These are phyloP conservation scores for Acanthurus lineatus DNA, from an alignment of 2,797 vertebrate species.

Conservation along the genomic window DNA sequence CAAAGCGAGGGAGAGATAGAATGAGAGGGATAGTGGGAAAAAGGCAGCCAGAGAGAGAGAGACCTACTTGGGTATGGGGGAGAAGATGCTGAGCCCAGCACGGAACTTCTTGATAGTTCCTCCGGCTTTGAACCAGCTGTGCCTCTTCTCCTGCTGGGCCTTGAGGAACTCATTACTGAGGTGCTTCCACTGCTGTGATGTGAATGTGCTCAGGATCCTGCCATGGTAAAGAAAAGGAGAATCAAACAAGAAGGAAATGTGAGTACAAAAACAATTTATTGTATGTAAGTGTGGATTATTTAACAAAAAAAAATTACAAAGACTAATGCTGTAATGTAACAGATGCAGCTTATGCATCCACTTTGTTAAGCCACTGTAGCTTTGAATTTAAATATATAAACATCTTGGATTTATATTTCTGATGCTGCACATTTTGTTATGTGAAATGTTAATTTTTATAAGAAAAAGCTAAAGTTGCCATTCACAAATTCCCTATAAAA, in stretches of 20 bases:
- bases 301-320: background rate
- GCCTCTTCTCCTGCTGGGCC: slow-evolving; percentile 98
- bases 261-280: slow-evolving; percentile 2
- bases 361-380: background rate
- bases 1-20: background rate
- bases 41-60: background rate
- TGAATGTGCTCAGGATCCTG: slow-evolving; percentile 98
- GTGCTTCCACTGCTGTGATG: slow-evolving; percentile 99
- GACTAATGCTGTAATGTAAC: background rate
- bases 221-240: slow-evolving; percentile 20
- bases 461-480: background rate
- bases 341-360: background rate
- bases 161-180: slow-evolving; percentile 99
- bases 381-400: background rate
- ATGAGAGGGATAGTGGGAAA: background rate
- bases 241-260: background rate
- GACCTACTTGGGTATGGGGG: slow-evolving; percentile 96
- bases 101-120: slow-evolving; percentile 99
- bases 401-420: background rate
- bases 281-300: background rate
- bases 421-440: background rate
- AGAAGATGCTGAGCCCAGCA: slow-evolving; percentile 98
- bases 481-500: background rate
- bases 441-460: background rate
- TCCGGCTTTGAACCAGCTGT: slow-evolving; percentile 98